Evolutionary conservation across 2,888 invertebrate species (phyloP).

Genomic region (Neuroscelio doddi): DNA sequence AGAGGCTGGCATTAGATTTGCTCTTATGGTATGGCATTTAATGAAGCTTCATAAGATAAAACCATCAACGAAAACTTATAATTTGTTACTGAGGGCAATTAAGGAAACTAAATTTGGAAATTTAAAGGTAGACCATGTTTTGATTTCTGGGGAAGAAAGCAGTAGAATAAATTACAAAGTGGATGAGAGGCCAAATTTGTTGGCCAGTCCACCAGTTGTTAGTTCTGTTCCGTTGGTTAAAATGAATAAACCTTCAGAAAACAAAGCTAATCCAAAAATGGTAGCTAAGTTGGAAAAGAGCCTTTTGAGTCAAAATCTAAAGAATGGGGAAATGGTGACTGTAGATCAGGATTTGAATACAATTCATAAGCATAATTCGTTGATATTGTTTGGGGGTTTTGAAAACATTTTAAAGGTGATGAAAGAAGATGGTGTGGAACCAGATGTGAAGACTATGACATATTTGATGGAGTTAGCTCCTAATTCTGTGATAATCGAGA

Average conservation of each 20-base stretch:
- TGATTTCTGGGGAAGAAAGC: slow-evolving; percentile 27
- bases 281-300: slow-evolving; percentile 9
- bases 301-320: slow-evolving; percentile 1
- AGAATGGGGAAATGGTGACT: not conserved
- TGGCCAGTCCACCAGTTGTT: slow-evolving; percentile 72
- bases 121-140: slow-evolving; percentile 52
- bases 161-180: slow-evolving; percentile 43
- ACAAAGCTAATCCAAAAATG: slow-evolving; percentile 8
- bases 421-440: slow-evolving; percentile 78
- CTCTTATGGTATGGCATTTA: slow-evolving; percentile 89
- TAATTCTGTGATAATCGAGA: slow-evolving; percentile 79
- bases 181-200: slow-evolving; percentile 77
- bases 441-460: slow-evolving; percentile 86
- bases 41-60: slow-evolving; percentile 79
- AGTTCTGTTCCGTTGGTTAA: slow-evolving; percentile 51
- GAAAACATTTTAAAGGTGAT: slow-evolving; percentile 85
- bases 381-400: slow-evolving; percentile 86
- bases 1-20: slow-evolving; percentile 86
- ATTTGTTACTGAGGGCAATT: slow-evolving; percentile 84
- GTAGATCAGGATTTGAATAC: slow-evolving; percentile 46
- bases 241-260: slow-evolving; percentile 64
- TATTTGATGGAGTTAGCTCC: slow-evolving; percentile 84
- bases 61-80: slow-evolving; percentile 84
- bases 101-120: slow-evolving; percentile 88
- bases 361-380: slow-evolving; percentile 75